Evolutionary conservation across 1,140 invertebrate species (phyloP).

Genomic region (Brachionus rotundiformis): DNA sequence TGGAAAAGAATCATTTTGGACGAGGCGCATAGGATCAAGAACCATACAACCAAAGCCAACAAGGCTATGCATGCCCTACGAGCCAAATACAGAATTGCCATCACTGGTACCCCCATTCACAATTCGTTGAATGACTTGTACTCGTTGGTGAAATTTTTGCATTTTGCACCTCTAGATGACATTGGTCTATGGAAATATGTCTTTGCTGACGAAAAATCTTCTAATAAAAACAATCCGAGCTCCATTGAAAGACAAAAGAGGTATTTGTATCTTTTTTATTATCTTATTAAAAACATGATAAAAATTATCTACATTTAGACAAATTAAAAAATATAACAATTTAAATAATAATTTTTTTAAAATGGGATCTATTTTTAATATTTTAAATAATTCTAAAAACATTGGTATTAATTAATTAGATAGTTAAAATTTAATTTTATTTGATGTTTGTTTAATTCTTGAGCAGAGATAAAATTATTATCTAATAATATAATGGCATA

Average conservation of each 20-base stretch:
- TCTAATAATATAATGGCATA: too few relatives aligned
- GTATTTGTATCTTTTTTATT: neutral
- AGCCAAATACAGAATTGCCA: conserved; percentile 74
- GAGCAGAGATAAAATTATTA: too few relatives aligned
- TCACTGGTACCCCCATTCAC: conserved; percentile 92
- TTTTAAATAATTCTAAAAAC: too few relatives aligned
- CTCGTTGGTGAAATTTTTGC: conserved; percentile 80
- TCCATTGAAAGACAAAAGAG: conserved; percentile 44
- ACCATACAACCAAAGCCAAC: conserved; percentile 77
- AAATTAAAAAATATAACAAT: too few relatives aligned
- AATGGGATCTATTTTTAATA: too few relatives aligned
- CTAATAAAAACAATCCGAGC: neutral
- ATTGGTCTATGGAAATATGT: conserved; percentile 68
- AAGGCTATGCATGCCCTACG: conserved; percentile 71
- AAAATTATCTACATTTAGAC: too few relatives aligned
- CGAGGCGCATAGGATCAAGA: conserved; percentile 87
- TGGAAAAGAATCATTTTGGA: conserved; percentile 87
- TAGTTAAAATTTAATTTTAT: too few relatives aligned
- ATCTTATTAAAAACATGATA: neutral
- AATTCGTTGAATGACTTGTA: conserved; percentile 87
- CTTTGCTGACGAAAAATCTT: neutral
- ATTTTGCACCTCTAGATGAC: conserved; percentile 83
- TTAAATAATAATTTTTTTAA: too few relatives aligned
- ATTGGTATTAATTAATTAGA: too few relatives aligned
- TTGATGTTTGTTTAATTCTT: too few relatives aligned